Percentiles rank a stretch among this genome's conserved stretches.
Conservation (phyloP, 2,113 vertebrate species). For the Pachyramphus minor region DNA sequence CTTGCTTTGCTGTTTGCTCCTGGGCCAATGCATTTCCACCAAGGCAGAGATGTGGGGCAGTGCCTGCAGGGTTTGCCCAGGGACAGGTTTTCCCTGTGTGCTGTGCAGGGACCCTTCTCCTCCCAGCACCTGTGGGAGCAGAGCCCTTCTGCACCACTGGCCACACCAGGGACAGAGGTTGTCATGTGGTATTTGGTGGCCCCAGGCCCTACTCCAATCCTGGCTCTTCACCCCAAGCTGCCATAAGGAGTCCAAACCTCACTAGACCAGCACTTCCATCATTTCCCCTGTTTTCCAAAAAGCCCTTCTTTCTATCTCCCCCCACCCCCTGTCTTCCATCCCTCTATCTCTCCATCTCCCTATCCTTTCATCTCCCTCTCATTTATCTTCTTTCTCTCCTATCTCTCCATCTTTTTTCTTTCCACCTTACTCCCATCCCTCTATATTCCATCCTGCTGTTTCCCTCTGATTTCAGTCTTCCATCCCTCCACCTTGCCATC, state of each 20-base stretch:
- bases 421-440: neutral
- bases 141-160: neutral
- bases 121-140: neutral
- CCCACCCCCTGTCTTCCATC: neutral
- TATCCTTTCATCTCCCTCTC: neutral
- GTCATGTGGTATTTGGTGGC: neutral
- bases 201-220: neutral
- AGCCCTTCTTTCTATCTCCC: neutral
- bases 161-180: neutral
- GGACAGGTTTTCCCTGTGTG: fast-evolving
- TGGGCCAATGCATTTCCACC: neutral
- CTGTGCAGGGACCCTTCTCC: neutral
- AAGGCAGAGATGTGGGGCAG: neutral
- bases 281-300: neutral
- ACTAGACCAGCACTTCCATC: neutral
- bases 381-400: neutral
- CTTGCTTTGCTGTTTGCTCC: neutral
- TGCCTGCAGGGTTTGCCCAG: neutral
- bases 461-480: too few relatives aligned
- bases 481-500: too few relatives aligned
- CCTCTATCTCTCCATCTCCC: neutral
- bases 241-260: neutral
- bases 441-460: neutral
- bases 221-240: neutral
- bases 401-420: neutral